Conservation (phyloP, 2,888 invertebrate species). For the Parnassius mnemosyne region DNA sequence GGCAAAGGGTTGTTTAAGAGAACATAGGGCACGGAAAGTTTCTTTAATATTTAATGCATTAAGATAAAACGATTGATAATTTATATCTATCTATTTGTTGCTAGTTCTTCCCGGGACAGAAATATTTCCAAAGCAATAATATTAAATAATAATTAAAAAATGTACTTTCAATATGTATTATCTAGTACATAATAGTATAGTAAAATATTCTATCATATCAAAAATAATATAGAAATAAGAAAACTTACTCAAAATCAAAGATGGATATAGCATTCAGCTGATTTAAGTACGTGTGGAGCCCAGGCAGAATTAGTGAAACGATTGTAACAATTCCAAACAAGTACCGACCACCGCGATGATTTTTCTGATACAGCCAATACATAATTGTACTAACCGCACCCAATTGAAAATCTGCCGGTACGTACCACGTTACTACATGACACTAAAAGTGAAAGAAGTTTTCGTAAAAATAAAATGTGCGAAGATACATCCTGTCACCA, state of each 20-base stretch:
- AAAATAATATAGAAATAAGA: background rate
- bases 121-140: too few species aligned
- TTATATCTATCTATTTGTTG: too few species aligned
- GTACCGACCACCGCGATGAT: slow-evolving; percentile 27
- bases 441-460: slow-evolving; percentile 35
- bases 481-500: background rate
- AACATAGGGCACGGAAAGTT: too few species aligned
- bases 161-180: too few species aligned
- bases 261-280: slow-evolving; percentile 16
- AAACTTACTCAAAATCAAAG: slow-evolving; percentile 29
- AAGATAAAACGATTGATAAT: too few species aligned
- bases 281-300: slow-evolving; percentile 28
- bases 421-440: slow-evolving; percentile 39
- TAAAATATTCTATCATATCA: too few species aligned
- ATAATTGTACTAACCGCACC: slow-evolving; percentile 33
- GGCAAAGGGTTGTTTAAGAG: too few species aligned
- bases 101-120: too few species aligned
- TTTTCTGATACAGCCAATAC: slow-evolving; percentile 33
- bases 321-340: slow-evolving; percentile 23
- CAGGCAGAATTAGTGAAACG: slow-evolving; percentile 26
- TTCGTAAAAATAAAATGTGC: background rate
- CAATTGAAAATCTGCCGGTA: slow-evolving; percentile 42
- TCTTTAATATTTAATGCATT: too few species aligned
- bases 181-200: too few species aligned
- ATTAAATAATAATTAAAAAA: too few species aligned